A percentile compares a stretch with the other conserved stretches of the same genome.
Evolutionary conservation across 30 jellyfish, hydroid and myxozoan genomes (phyloP).

Genomic region (Catostylus mosaicus): DNA sequence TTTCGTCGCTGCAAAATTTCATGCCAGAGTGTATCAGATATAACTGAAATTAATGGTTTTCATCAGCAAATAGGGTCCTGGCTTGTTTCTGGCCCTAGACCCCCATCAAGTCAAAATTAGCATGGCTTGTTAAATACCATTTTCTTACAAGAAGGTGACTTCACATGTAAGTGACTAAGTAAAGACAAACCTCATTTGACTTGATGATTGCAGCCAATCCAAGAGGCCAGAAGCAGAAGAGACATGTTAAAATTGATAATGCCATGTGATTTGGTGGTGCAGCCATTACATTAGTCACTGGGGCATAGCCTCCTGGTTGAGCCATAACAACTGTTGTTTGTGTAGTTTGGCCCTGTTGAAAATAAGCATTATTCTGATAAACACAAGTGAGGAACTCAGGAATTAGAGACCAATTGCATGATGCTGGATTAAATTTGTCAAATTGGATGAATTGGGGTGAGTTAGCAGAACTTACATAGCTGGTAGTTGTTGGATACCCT

Average conservation of each 20-base stretch:
- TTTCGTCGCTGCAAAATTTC: too few species aligned
- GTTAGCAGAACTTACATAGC: not conserved
- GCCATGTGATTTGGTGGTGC: constrained; percentile 83
- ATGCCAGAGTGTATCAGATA: too few species aligned
- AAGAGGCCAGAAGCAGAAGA: constrained; percentile 91
- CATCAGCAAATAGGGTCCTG: too few species aligned
- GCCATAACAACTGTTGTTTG: constrained; percentile 61
- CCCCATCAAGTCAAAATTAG: too few species aligned
- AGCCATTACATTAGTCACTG: constrained; percentile 6
- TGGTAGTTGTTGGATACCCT: not conserved
- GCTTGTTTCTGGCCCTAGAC: too few species aligned
- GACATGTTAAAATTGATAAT: constrained; percentile 84
- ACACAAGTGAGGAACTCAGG: too few species aligned
- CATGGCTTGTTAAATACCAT: too few species aligned
- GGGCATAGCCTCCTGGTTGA: constrained; percentile 44
- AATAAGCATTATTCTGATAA: too few species aligned
- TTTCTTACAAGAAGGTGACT: too few species aligned
- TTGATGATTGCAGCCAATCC: constrained; percentile 85
- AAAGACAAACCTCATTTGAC: constrained; percentile 70
- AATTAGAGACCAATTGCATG: too few species aligned
- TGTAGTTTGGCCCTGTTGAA: not conserved
- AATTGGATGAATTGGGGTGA: not conserved
- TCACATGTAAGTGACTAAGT: not conserved
- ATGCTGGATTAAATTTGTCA: too few species aligned
- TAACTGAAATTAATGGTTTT: too few species aligned